These are phyloP conservation scores for Capromys pilorides DNA, from an alignment of 2,797 vertebrate species.

Conservation along the genomic window DNA sequence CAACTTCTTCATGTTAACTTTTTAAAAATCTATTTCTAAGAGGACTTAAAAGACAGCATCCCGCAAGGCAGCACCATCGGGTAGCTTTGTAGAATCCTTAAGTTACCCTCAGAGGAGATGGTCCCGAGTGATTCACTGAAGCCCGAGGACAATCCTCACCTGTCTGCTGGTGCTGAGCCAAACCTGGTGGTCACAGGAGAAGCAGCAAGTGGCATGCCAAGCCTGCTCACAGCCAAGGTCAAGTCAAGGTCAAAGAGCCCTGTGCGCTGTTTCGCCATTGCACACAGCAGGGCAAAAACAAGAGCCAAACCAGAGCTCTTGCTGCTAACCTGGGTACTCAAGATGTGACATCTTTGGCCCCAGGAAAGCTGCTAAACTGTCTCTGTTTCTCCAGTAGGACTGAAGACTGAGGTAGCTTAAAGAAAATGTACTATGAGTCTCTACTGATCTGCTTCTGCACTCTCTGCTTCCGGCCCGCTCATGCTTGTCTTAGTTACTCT, in stretches of 20 bases:
- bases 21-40: conserved; percentile 58
- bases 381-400: background rate
- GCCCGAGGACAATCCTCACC: too few relatives aligned
- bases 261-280: background rate
- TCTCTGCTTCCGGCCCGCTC: background rate
- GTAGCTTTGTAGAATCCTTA: conserved; percentile 19
- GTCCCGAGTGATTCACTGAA: background rate
- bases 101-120: conserved; percentile 36
- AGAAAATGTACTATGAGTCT: background rate
- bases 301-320: background rate
- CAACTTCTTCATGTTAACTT: conserved; percentile 60
- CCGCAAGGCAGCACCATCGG: background rate
- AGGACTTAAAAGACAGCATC: conserved; percentile 3
- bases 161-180: background rate
- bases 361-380: background rate
- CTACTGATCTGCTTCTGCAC: background rate
- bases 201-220: background rate
- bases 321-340: background rate
- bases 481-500: too few relatives aligned
- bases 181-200: background rate
- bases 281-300: background rate
- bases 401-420: background rate
- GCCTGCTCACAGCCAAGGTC: background rate
- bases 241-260: background rate
- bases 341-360: background rate